Conservation (phyloP, 2,113 vertebrate species). For the Acrocephalus arundinaceus region DNA sequence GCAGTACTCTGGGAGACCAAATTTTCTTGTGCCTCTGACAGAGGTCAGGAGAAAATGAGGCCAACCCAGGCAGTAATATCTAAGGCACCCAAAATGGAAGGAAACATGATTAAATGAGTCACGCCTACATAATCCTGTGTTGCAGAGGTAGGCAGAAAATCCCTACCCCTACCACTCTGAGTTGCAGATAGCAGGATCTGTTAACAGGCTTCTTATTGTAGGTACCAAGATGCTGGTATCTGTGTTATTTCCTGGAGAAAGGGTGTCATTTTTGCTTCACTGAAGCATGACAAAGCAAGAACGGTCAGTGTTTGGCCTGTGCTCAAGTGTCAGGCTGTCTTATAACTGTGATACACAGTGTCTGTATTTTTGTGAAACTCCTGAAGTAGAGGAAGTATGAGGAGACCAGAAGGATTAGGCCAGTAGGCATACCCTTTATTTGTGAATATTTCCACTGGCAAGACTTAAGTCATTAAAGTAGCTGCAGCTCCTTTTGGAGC, state of each 20-base stretch:
- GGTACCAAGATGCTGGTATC: background rate
- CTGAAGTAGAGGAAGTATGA: background rate
- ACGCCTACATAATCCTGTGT: background rate
- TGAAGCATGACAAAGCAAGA: conserved; percentile 39
- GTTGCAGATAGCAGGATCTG: background rate
- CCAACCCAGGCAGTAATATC: background rate
- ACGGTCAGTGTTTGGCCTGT: background rate
- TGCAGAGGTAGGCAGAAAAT: conserved; percentile 32
- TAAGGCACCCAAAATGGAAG: background rate
- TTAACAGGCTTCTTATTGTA: background rate
- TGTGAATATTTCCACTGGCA: background rate
- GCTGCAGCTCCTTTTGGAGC: background rate
- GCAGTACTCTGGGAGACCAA: background rate
- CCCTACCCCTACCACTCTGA: background rate
- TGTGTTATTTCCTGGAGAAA: conserved; percentile 13
- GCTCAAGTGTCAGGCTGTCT: background rate
- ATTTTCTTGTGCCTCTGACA: background rate
- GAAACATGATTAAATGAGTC: conserved; percentile 11
- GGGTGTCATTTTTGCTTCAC: conserved; percentile 4
- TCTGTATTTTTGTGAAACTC: background rate
- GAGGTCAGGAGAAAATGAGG: background rate
- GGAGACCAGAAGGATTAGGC: background rate
- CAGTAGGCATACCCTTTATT: background rate
- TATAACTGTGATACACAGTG: background rate
- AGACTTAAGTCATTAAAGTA: background rate